Base-by-base conservation (phyloP, 2,888 invertebrate species). In the Eristalinus sepulchralis region DNA sequence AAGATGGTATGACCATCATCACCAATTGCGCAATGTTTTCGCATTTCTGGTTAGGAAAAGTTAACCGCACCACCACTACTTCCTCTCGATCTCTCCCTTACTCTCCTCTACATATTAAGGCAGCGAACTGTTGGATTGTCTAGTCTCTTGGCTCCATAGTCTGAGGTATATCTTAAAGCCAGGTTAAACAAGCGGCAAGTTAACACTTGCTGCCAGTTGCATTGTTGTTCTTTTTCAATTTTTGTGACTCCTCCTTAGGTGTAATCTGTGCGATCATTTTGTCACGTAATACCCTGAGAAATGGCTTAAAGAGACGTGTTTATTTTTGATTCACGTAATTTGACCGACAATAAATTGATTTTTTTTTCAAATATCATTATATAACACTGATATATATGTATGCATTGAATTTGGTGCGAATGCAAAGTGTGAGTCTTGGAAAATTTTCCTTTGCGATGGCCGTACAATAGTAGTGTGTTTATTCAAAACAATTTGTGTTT, bases 21-120 rank as follows among this genome's bases (percentile, higher is more conserved):
- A 79, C 73, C 79, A 70, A 75, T 83, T 83, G 79, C 73, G 83
- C 73, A 83, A 83, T 39, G 68, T 60, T 75, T 83, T 83, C 75
- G 79, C 60, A 66, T 83, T 83, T 83, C 83, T 83, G 83, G 83
- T 75, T 79, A 83, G 79, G 79, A 83, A 83, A 79, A 79, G 83
- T 75, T 53, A 22, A 78, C 62, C 47, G 64, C 64, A 66, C 33
- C 67, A 55, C 67, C 36, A 24, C 22, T 57, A 11, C 57, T 57
- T 27, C 53, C 55, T 62, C 20, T 78, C 31, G n/a, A 2, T 57
- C 39, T 63, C 34, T 13, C 9, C 17, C n/a, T 70, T 22, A 36
- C 20, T 27, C 34, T 31, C 66, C 57, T 24, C 24, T 24, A 47
- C 47, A 8, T 17, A 47, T 17, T 17, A 17, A 47, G 17, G 17